Conservation (phyloP, 1,140 invertebrate genomes). For the Rhyzopertha dominica region DNA sequence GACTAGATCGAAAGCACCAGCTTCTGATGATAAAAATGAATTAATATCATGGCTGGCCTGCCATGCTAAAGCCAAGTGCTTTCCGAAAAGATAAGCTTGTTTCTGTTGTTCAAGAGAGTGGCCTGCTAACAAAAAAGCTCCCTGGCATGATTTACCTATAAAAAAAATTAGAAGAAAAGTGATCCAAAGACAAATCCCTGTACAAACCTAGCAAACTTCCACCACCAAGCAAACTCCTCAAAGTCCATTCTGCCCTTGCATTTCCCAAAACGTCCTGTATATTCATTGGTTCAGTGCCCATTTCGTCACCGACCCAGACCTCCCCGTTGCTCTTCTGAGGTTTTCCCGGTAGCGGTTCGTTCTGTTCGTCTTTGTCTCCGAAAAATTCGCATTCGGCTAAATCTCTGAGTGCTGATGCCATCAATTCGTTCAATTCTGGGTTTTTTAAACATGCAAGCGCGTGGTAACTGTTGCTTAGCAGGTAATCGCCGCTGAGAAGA, state of each 20-base stretch:
- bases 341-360: slow-evolving; percentile 64
- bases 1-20: slow-evolving; percentile 58
- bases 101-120: slow-evolving; percentile 62
- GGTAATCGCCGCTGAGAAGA: slow-evolving; percentile 65
- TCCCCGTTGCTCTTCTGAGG: neutral
- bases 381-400: slow-evolving; percentile 82
- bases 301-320: slow-evolving; percentile 1
- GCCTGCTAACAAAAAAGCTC: slow-evolving; percentile 71
- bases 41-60: slow-evolving; percentile 68
- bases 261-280: slow-evolving; percentile 14
- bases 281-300: slow-evolving; percentile 11
- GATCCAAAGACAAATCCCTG: too few relatives aligned
- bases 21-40: slow-evolving; percentile 11
- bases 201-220: slow-evolving; percentile 75
- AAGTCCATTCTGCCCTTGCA: slow-evolving; percentile 65
- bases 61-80: slow-evolving; percentile 80
- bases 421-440: slow-evolving; percentile 76
- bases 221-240: slow-evolving; percentile 69
- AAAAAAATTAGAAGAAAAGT: too few relatives aligned
- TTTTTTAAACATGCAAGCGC: slow-evolving; percentile 71
- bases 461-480: slow-evolving; percentile 67
- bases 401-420: slow-evolving; percentile 77
- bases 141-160: slow-evolving; percentile 82
- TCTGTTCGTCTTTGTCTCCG: too few relatives aligned
- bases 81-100: slow-evolving; percentile 79